Evolutionary conservation across 2,888 invertebrate species (phyloP).

Genomic region (Drosophila nigricruria): DNA sequence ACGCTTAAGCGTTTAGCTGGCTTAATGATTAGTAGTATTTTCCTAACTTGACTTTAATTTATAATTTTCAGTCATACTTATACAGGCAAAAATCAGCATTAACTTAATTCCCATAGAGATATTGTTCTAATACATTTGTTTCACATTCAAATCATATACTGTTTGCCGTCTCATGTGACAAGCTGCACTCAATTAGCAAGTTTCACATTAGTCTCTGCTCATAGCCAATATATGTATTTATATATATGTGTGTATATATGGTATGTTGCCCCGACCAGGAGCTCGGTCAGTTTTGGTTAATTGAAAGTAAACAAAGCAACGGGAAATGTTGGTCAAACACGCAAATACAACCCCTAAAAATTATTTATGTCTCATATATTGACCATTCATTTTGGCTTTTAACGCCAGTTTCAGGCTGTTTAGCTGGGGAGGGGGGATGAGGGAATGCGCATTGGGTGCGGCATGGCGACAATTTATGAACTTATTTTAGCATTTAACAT

Average conservation of each 20-base stretch:
- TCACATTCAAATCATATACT: slow-evolving; percentile 43
- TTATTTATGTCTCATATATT: slow-evolving; percentile 77
- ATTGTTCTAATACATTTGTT: slow-evolving; percentile 22
- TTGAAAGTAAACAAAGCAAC: slow-evolving; percentile 75
- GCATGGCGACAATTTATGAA: slow-evolving; percentile 73
- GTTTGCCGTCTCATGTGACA: slow-evolving; percentile 52
- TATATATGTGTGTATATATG: neutral
- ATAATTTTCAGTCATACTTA: neutral
- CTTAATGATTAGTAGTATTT: neutral
- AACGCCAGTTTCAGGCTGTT: slow-evolving; percentile 45
- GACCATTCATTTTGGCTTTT: slow-evolving; percentile 81
- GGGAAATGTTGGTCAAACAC: slow-evolving; percentile 76
- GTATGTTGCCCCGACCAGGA: slow-evolving; percentile 10
- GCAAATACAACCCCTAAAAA: slow-evolving; percentile 76
- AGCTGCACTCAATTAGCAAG: slow-evolving; percentile 66
- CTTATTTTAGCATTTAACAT: slow-evolving; percentile 73
- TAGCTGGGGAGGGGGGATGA: neutral
- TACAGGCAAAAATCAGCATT: neutral
- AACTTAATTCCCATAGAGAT: slow-evolving; percentile 40
- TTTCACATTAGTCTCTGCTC: slow-evolving; percentile 17
- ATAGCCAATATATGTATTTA: slow-evolving; percentile 22
- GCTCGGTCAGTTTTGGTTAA: slow-evolving; percentile 77
- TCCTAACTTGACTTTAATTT: neutral
- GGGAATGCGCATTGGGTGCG: slow-evolving; percentile 57
- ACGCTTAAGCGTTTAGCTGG: neutral